Percentiles rank a stretch among this genome's conserved stretches.
Conservation (phyloP, 2,113 vertebrate species). For the Ammodytes dubius region DNA sequence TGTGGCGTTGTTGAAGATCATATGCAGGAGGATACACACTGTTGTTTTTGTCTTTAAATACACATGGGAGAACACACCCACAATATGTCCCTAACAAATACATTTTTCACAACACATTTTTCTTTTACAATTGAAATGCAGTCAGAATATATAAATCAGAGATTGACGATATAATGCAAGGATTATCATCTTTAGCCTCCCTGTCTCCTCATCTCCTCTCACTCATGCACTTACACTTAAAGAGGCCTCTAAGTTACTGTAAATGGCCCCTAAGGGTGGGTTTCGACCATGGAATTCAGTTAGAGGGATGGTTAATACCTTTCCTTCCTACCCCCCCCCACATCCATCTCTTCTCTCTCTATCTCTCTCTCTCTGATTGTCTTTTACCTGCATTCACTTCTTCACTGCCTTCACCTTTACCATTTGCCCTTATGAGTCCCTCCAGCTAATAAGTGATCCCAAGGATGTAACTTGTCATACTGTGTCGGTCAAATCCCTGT, state of each 20-base stretch:
- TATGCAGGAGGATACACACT: slow-evolving; percentile 15
- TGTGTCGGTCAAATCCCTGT: slow-evolving; percentile 41
- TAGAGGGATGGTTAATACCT: slow-evolving; percentile 35
- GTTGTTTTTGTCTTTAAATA: slow-evolving; percentile 15
- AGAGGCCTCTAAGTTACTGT: slow-evolving; percentile 40
- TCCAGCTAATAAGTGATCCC: slow-evolving; percentile 40
- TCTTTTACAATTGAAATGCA: slow-evolving; percentile 4
- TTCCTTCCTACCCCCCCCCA: not conserved
- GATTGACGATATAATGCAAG: not conserved
- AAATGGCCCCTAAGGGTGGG: slow-evolving; percentile 44
- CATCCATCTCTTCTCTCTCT: not conserved
- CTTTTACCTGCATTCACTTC: slow-evolving; percentile 39
- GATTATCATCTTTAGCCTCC: not conserved
- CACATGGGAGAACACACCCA: slow-evolving; percentile 20
- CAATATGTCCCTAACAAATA: not conserved
- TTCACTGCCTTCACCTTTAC: slow-evolving; percentile 1
- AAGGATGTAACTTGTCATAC: slow-evolving; percentile 48
- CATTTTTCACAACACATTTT: not conserved
- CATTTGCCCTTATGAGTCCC: slow-evolving; percentile 35
- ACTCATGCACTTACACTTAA: slow-evolving; percentile 37
- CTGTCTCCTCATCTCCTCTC: not conserved
- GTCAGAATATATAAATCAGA: not conserved
- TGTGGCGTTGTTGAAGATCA: slow-evolving; percentile 40
- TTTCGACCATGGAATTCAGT: slow-evolving; percentile 50
- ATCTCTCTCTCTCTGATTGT: not conserved